Percentiles rank a stretch among this genome's conserved stretches.
Conservation (phyloP, 2,888 invertebrate genomes). For the Polydrusus tereticollis region DNA sequence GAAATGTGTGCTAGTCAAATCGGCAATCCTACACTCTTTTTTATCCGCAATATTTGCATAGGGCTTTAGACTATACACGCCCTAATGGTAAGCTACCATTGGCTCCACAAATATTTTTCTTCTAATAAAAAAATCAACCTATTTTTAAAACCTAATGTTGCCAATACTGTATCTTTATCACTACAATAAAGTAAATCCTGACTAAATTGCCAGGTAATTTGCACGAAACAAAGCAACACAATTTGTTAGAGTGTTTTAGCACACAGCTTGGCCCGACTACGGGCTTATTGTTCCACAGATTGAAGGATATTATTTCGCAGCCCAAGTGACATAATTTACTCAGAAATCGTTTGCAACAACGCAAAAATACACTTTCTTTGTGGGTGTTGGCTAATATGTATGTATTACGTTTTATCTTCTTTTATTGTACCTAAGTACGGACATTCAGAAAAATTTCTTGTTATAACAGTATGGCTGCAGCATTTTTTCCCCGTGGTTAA, state of each 20-base stretch:
- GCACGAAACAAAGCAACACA: slow-evolving; percentile 4
- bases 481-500: too few relatives aligned
- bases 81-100: not conserved
- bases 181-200: slow-evolving; percentile 1
- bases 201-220: not conserved
- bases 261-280: not conserved
- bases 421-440: too few relatives aligned
- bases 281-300: not conserved
- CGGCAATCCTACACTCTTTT: too few relatives aligned
- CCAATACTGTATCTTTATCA: not conserved
- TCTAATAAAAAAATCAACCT: not conserved
- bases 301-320: not conserved
- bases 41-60: too few relatives aligned
- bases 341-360: not conserved
- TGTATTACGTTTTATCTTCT: too few relatives aligned
- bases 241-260: not conserved
- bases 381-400: too few relatives aligned
- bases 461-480: too few relatives aligned
- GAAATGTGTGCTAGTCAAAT: too few relatives aligned
- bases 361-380: not conserved
- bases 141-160: not conserved
- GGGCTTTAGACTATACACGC: too few relatives aligned
- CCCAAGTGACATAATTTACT: not conserved
- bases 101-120: not conserved
- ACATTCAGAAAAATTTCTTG: too few relatives aligned